phyloP scores from a whole-genome alignment of 2,888 invertebrate genomes.

The Papilio protenor region DNA sequence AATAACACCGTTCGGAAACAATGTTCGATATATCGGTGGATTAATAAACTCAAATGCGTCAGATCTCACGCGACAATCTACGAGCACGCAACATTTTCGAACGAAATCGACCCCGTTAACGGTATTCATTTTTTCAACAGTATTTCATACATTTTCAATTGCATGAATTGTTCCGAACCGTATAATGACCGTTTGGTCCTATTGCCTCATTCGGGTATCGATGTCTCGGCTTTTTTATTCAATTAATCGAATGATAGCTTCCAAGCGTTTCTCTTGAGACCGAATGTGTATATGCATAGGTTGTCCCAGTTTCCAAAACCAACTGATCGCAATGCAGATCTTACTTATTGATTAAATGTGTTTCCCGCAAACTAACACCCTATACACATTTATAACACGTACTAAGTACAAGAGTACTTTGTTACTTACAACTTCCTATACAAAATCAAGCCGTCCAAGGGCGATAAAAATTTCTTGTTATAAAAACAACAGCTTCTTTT shows the following conservation, averaged over 20 bases:
- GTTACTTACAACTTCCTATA: neutral
- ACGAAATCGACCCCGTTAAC: constrained; percentile 40
- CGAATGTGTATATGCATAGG: constrained; percentile 20
- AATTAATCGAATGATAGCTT: neutral
- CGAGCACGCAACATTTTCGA: constrained; percentile 56
- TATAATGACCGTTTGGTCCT: constrained; percentile 55
- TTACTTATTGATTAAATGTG: neutral
- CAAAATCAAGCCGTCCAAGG: neutral
- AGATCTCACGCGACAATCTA: constrained; percentile 52
- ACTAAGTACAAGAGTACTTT: neutral
- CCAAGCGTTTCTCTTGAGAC: constrained; percentile 28
- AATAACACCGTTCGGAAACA: constrained; percentile 21
- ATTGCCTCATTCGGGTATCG: constrained; percentile 47
- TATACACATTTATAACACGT: neutral
- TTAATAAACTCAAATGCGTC: constrained; percentile 44
- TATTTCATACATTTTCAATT: constrained; percentile 50
- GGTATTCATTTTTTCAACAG: constrained; percentile 49
- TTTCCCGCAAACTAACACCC: neutral
- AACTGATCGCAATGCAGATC: constrained; percentile 19
- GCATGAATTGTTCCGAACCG: constrained; percentile 55
- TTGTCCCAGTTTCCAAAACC: constrained; percentile 10
- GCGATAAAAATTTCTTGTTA: neutral
- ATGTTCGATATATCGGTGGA: neutral
- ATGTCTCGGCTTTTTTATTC: constrained; percentile 1
- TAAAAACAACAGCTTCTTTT: neutral